Evolutionary conservation across 1,140 invertebrate species (phyloP).

Genomic region (Dryas iulia): DNA sequence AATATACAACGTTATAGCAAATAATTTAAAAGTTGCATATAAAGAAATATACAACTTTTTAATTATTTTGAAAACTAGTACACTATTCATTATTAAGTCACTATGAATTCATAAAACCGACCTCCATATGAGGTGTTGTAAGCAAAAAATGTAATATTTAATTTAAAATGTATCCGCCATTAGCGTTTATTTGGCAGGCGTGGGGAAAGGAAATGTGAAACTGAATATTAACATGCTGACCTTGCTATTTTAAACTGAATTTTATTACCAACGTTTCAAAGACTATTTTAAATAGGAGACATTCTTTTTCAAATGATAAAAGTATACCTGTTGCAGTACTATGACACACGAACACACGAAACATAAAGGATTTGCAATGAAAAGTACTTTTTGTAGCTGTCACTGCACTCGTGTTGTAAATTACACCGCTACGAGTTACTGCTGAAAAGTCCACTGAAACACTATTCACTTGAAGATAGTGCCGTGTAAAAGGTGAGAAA

Average conservation of each 20-base stretch:
- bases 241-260: neutral
- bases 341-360: neutral
- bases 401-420: neutral
- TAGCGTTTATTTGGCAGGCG: neutral
- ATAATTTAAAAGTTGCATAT: too few species aligned
- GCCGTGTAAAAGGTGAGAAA: neutral
- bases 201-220: conserved; percentile 3
- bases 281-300: neutral
- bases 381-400: neutral
- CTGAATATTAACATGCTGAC: neutral
- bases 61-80: neutral
- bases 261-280: neutral
- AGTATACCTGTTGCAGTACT: conserved; percentile 13
- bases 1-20: too few species aligned
- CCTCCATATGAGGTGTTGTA: neutral
- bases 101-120: neutral
- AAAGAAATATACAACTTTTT: too few species aligned
- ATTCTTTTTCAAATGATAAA: neutral
- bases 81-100: too few species aligned
- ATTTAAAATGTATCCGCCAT: neutral
- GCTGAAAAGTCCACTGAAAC: neutral
- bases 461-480: neutral
- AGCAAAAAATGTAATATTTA: neutral
- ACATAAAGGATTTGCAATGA: conserved; percentile 10
- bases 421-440: neutral